phyloP scores from a whole-genome alignment of 2,113 vertebrate species.

The Xenopus laevis region DNA sequence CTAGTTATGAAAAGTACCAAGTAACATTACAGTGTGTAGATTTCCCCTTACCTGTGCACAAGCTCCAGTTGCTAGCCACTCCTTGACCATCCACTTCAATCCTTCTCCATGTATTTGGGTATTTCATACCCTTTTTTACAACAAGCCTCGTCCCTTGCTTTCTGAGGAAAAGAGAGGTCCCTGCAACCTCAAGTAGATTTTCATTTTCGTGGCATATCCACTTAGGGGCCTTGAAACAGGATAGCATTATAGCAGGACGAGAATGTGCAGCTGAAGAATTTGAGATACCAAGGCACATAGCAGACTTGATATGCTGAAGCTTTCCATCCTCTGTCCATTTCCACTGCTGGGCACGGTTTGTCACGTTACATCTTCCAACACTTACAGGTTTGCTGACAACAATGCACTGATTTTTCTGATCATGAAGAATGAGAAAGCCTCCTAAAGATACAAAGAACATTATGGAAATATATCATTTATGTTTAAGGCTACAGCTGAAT shows the following conservation, averaged over 20 bases:
- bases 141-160: constrained; percentile 71
- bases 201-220: constrained; percentile 73
- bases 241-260: constrained; percentile 50
- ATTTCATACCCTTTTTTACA: constrained; percentile 62
- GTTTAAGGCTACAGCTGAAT: no score
- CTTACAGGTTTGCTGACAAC: constrained; percentile 53
- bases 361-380: constrained; percentile 67
- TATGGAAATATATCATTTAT: constrained; percentile 24
- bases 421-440: constrained; percentile 78
- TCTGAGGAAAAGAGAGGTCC: constrained; percentile 70
- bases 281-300: constrained; percentile 67
- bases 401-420: constrained; percentile 70
- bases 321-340: constrained; percentile 67
- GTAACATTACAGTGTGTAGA: no score
- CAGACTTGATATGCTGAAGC: constrained; percentile 64
- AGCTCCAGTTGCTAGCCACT: constrained; percentile 52
- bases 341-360: constrained; percentile 73
- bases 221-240: constrained; percentile 66
- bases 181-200: constrained; percentile 69
- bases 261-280: constrained; percentile 53
- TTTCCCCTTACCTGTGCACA: constrained; percentile 67
- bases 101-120: constrained; percentile 76
- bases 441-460: constrained; percentile 65
- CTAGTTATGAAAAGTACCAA: no score
- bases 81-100: constrained; percentile 62